Evolutionary conservation across 2,797 vertebrate species (phyloP).

Genomic region (Lacerta bilineata): DNA sequence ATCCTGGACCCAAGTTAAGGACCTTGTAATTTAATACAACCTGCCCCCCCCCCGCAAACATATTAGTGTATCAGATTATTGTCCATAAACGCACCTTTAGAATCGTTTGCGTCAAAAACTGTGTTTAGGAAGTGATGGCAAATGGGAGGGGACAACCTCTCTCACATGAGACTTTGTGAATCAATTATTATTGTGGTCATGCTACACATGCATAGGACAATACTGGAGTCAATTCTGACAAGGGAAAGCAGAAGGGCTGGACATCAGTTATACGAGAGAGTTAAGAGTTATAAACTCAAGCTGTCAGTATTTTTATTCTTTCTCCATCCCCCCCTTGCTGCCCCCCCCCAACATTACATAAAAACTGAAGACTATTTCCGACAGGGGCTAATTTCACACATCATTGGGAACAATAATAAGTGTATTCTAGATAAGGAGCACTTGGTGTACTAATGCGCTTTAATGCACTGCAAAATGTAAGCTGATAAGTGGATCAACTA

Average conservation of each 20-base stretch:
- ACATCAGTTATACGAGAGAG: slow-evolving; percentile 31
- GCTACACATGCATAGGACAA: slow-evolving; percentile 34
- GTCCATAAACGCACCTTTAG: no score
- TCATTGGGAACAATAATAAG: slow-evolving; percentile 43
- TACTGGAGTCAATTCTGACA: slow-evolving; percentile 35
- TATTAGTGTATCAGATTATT: background rate
- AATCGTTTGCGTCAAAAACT: background rate
- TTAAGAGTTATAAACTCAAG: slow-evolving; percentile 39
- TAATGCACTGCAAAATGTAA: slow-evolving; percentile 26
- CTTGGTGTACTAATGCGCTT: slow-evolving; percentile 20
- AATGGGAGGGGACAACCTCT: slow-evolving; percentile 24
- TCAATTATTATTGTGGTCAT: slow-evolving; percentile 44
- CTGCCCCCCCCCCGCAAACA: no score
- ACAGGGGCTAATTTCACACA: slow-evolving; percentile 51
- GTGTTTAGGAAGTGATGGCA: slow-evolving; percentile 21
- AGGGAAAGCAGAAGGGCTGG: background rate
- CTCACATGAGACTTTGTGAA: slow-evolving; percentile 28
- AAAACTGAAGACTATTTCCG: slow-evolving; percentile 36
- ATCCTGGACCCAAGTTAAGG: no score
- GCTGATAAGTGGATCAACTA: slow-evolving; percentile 49
- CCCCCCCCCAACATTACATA: background rate
- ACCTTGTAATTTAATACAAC: no score
- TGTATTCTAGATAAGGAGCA: slow-evolving; percentile 22
- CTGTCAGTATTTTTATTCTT: slow-evolving; percentile 58
- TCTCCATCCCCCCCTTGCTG: background rate